Evolutionary conservation across 2,113 vertebrate species (phyloP), one percentile per base, ranked within the genome.

Genomic region (Alexandromys fortis): DNA sequence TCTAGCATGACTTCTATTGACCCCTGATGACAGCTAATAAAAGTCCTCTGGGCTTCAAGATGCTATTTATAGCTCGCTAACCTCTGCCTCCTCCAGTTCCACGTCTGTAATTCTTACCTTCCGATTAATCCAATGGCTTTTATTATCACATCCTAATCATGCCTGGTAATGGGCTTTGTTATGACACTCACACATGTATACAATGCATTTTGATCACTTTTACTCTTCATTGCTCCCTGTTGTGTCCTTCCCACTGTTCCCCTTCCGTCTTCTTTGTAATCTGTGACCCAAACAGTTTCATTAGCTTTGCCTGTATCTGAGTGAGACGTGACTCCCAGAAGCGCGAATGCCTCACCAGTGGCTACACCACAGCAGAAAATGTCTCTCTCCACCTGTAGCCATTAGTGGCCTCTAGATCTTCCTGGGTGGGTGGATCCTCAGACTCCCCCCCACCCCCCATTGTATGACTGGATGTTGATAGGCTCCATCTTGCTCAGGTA

Each of bases 371-470:
- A 33, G 30, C 26, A 86, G 83, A 86, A 67, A 67, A 65, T 47
- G 6, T 17, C n/a, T 85, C 28, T 42, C 8, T 30, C 38, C 83
- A 86, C 42, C 83, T 67, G 42, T 33, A 86, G 38, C 42, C 63
- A 67, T 33, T 45, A 65, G 21, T 67, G 45, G 42, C 1, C 17
- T 86, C 33, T n/a, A 67, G 28, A 67, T 45, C 17, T 47, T 86
- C 42, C 45, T 17, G 28, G 26, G 10, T 47, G 63, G 28, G 17
- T 6, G 1, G 17, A 47, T 28, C 42, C 17, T 45, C 3, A 4
- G 45, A 19, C 33, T 1, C 14, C 16, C 2, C 24, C n/a, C 17
- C 2, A 0, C 49, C 3, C 26, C 33, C 22, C 55, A 1, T 7
- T 21, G 58, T 19, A 21, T 21, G 35, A 21, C 9, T 33, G 30